These are phyloP conservation scores for Drosophila lini DNA, from an alignment of 1,140 invertebrate genomes.

Conservation along the genomic window DNA sequence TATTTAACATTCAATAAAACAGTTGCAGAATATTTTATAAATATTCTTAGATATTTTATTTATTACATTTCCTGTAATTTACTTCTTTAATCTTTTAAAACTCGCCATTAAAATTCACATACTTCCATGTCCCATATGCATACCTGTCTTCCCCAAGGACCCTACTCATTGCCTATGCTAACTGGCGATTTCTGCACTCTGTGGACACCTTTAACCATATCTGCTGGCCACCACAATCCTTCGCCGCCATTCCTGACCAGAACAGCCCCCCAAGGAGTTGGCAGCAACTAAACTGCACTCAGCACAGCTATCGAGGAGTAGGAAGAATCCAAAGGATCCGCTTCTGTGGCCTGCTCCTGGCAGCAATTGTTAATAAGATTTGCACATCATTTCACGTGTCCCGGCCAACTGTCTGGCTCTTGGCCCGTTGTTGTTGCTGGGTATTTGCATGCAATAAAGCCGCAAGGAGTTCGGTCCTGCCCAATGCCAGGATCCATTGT, in stretches of 20 bases:
- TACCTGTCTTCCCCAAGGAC: neutral
- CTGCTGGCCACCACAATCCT: neutral
- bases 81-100: neutral
- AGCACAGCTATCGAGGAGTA: conserved; percentile 28
- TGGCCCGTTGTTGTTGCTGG: conserved; percentile 28
- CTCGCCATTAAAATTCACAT: neutral
- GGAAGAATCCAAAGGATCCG: conserved; percentile 9
- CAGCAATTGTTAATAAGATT: conserved; percentile 81
- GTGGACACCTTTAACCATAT: conserved; percentile 26
- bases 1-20: neutral
- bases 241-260: conserved; percentile 11
- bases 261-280: conserved; percentile 33
- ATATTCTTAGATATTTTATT: neutral
- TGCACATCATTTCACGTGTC: conserved; percentile 81
- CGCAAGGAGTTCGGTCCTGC: conserved; percentile 51
- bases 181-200: conserved; percentile 4
- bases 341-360: conserved; percentile 59
- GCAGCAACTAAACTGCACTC: conserved; percentile 47
- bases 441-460: conserved; percentile 73
- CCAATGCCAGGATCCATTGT: conserved; percentile 23
- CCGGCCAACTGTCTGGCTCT: conserved; percentile 60
- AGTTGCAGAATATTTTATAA: too few species aligned
- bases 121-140: neutral
- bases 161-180: conserved; percentile 19
- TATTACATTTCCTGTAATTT: too few species aligned